phyloP scores from a whole-genome alignment of 2,888 invertebrate species.

The Celastrina argiolus region DNA sequence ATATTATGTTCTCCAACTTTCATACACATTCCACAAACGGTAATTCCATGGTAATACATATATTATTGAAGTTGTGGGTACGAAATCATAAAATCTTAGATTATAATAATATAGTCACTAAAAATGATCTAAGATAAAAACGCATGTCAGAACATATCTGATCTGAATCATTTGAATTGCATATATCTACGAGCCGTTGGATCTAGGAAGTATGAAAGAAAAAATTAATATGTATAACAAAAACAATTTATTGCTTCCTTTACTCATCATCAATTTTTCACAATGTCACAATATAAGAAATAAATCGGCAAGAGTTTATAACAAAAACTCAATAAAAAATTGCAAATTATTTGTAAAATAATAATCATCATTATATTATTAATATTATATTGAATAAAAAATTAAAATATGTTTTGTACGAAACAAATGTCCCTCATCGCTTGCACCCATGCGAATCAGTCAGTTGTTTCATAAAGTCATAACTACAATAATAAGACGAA shows the following conservation, averaged over 20 bases:
- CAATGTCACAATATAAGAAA: slow-evolving; percentile 30
- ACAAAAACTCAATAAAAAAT: slow-evolving; percentile 27
- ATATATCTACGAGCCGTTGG: too few species aligned
- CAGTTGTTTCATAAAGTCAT: slow-evolving; percentile 46
- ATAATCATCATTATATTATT: too few species aligned
- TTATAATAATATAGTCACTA: too few species aligned
- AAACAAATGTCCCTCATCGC: slow-evolving; percentile 56
- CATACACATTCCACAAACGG: too few species aligned
- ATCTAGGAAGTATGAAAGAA: slow-evolving; percentile 28
- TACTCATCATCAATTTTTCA: slow-evolving; percentile 24
- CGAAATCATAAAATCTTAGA: too few species aligned
- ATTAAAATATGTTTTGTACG: slow-evolving; percentile 33
- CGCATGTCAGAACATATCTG: too few species aligned
- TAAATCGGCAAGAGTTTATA: neutral
- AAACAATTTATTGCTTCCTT: slow-evolving; percentile 70
- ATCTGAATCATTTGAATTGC: too few species aligned
- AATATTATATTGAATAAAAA: slow-evolving; percentile 6
- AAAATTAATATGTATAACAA: slow-evolving; percentile 42
- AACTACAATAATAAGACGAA: too few species aligned
- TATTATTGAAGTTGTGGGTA: too few species aligned
- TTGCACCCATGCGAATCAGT: slow-evolving; percentile 57
- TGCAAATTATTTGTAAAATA: neutral
- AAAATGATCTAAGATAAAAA: too few species aligned
- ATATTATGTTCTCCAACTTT: too few species aligned
- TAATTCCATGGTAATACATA: too few species aligned